Percentiles rank a stretch among this genome's conserved stretches.
Evolutionary conservation across 2,113 vertebrate species (phyloP).

Genomic region (Cyphomyrus plagiostoma): DNA sequence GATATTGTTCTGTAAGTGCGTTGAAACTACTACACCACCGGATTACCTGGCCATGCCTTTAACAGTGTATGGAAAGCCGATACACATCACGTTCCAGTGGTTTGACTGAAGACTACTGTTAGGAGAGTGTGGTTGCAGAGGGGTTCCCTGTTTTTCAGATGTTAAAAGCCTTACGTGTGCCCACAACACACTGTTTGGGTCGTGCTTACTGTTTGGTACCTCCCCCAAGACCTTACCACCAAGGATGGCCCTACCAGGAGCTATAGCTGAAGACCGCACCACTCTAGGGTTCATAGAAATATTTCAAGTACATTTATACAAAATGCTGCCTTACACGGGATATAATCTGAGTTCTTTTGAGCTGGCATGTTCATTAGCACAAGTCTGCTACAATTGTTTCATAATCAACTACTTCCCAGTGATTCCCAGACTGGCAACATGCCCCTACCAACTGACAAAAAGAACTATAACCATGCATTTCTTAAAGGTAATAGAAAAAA

Average conservation of each 20-base stretch:
- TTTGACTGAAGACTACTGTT: too few species aligned
- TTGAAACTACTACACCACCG: too few species aligned
- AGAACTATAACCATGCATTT: not conserved
- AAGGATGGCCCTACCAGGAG: not conserved
- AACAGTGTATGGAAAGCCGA: too few species aligned
- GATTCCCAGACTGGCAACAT: not conserved
- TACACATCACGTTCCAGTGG: too few species aligned
- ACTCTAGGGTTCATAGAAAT: not conserved
- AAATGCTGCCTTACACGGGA: not conserved
- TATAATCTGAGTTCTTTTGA: not conserved
- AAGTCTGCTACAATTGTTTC: not conserved
- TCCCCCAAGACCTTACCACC: not conserved
- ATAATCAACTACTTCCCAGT: not conserved
- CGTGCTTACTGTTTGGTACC: not conserved
- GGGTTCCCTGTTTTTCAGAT: not conserved
- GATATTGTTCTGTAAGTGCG: too few species aligned
- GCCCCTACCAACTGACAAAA: not conserved
- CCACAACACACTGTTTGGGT: too few species aligned
- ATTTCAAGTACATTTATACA: not conserved
- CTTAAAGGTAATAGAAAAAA: not conserved
- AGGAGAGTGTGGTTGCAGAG: too few species aligned
- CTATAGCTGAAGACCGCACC: not conserved
- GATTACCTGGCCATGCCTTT: too few species aligned
- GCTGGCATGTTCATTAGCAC: not conserved
- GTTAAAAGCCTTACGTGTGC: not conserved